Base-by-base conservation (phyloP, 1,140 invertebrate genomes). In the Lepidurus couesii region DNA sequence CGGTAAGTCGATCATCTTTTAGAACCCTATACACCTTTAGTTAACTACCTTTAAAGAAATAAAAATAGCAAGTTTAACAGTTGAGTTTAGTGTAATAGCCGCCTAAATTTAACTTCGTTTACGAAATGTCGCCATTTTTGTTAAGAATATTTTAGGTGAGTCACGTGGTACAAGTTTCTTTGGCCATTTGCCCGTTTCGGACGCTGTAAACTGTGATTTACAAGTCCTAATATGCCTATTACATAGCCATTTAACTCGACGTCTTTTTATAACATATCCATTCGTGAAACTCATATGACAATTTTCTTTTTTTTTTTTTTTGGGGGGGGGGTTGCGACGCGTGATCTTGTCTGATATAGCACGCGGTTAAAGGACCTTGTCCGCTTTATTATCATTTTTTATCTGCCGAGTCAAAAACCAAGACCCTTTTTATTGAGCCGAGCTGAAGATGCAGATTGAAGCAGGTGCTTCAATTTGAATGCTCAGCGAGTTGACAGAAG, bases 181-280 rank as follows among this genome's bases (percentile, higher is more conserved):
- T n/a, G 53, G 53, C 53, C 6, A 13, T 1, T 9, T 65, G 53
- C 53, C 53, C 53, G 21, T 65, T 65, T 21, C 5, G 21, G 53
- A 65, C n/a, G 53, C n/a, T 21, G 13, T 65, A 65, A 65, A 65
- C 53, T 65, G n/a, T 65, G 53, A 65, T 65, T 65, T 65, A 65
- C 53, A 65, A 65, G 53, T n/a, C 53, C 53, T 65, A 65, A 65
- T 65, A 21, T 65, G 53, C 53, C 53, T 65, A 21, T 65, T 21
- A 7, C 21, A 65, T 65, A 65, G 6, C 53, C 53, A 65, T 65
- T 65, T 65, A 65, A 7, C 53, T 65, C 16, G 53, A 7, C 16
- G 53, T 65, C 21, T 21, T 65, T 65, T 65, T 21, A 65, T 65
- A 65, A 65, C 13, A 21, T 9, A 65, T 21, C 26, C 34, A 34